These are phyloP conservation scores for Portunus trituberculatus DNA, from an alignment of 1,140 invertebrate species.

Conservation along the genomic window DNA sequence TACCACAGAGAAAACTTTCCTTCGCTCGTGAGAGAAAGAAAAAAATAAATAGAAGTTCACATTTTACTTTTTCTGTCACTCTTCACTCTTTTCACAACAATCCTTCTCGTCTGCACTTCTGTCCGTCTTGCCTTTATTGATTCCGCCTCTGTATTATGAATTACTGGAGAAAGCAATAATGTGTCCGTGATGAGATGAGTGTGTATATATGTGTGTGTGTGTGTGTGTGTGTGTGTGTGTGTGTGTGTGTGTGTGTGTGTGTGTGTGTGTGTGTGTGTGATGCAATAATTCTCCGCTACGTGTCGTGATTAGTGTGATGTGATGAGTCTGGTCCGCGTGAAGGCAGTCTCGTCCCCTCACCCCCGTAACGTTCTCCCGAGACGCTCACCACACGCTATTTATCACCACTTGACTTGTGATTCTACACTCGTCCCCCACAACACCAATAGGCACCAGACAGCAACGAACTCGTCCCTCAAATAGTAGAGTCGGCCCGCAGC, in stretches of 20 bases:
- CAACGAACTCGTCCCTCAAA: conserved; percentile 53
- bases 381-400: not conserved
- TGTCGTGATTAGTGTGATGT: not conserved
- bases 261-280: not conserved
- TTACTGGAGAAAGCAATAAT: not conserved
- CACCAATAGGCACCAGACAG: conserved; percentile 60
- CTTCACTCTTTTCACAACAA: not conserved
- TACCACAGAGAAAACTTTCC: not conserved
- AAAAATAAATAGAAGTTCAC: no score
- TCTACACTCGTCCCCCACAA: conserved; percentile 51
- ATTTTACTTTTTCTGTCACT: not conserved
- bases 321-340: not conserved
- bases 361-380: no score
- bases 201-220: conserved; percentile 23
- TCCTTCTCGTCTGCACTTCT: not conserved
- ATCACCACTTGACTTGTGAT: conserved; percentile 49
- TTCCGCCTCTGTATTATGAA: not conserved
- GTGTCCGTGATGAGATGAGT: not conserved
- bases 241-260: conserved; percentile 34
- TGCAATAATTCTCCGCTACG: not conserved
- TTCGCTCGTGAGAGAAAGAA: not conserved
- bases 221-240: conserved; percentile 37
- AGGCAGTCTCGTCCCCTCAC: not conserved
- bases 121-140: not conserved
- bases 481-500: not conserved